Conservation (phyloP, 2,113 vertebrate genomes). For the Gorsachius goisagi region DNA sequence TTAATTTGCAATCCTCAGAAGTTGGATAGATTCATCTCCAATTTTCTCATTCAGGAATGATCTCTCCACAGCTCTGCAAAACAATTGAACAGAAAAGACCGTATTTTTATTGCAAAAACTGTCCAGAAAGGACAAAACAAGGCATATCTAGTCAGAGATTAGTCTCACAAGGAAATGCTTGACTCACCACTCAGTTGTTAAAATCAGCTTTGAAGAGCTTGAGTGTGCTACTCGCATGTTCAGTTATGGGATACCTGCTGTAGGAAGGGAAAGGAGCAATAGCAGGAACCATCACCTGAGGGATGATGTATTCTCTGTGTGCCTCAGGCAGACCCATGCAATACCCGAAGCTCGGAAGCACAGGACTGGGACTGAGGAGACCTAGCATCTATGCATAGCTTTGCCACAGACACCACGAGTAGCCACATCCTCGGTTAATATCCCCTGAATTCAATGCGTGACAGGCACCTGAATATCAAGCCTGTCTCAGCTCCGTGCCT, state of each 20-base stretch:
- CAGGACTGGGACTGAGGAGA: background rate
- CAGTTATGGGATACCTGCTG: rapidly evolving
- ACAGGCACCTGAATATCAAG: background rate
- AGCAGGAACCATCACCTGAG: background rate
- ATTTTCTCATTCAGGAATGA: background rate
- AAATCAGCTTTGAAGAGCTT: background rate
- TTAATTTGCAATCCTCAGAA: background rate
- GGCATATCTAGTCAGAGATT: background rate
- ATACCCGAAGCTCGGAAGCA: background rate
- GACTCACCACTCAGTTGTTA: background rate
- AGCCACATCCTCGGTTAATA: background rate
- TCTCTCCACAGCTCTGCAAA: background rate
- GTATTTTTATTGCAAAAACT: background rate
- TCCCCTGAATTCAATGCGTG: background rate
- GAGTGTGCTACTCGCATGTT: background rate
- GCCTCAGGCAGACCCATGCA: background rate
- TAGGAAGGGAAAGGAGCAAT: background rate
- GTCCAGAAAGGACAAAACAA: background rate
- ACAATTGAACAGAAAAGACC: background rate
- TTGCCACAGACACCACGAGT: background rate
- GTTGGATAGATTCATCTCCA: background rate
- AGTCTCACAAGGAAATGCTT: background rate
- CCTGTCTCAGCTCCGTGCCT: background rate
- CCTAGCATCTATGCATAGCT: background rate
- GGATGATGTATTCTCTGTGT: background rate